Evolutionary conservation across 2,888 invertebrate genomes (phyloP).

Genomic region (Macrophya annulata): DNA sequence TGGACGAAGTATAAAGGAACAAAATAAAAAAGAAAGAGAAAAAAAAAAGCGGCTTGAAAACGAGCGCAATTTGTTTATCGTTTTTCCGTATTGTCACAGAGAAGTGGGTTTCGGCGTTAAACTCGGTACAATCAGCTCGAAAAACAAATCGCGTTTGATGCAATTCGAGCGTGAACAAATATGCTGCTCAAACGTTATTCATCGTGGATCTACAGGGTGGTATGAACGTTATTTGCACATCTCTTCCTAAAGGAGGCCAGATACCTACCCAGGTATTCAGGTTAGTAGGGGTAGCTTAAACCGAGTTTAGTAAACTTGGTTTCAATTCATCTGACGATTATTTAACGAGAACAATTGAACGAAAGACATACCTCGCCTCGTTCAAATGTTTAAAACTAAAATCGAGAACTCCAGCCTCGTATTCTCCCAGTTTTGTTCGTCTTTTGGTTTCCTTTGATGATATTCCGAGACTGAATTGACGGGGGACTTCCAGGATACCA

Average conservation of each 20-base stretch:
- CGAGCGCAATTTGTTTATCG: neutral
- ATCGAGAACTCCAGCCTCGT: neutral
- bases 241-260: neutral
- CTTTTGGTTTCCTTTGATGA: neutral
- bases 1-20: neutral
- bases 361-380: neutral
- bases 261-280: neutral
- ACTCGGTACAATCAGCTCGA: neutral
- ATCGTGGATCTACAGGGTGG: neutral
- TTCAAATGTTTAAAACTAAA: neutral
- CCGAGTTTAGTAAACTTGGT: constrained; percentile 37
- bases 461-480: neutral
- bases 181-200: constrained; percentile 19
- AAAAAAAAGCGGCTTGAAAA: neutral
- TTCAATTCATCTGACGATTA: neutral
- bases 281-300: neutral
- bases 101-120: constrained; percentile 4
- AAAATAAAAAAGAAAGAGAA: neutral
- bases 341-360: constrained; percentile 15
- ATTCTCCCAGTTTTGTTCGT: neutral
- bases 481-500: neutral
- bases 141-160: constrained; percentile 31
- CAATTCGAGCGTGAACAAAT: constrained; percentile 28
- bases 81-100: neutral
- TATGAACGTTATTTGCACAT: constrained; percentile 13